These are phyloP conservation scores for Cheirogaleus medius DNA, from an alignment of 2,113 vertebrate species.

Conservation along the genomic window DNA sequence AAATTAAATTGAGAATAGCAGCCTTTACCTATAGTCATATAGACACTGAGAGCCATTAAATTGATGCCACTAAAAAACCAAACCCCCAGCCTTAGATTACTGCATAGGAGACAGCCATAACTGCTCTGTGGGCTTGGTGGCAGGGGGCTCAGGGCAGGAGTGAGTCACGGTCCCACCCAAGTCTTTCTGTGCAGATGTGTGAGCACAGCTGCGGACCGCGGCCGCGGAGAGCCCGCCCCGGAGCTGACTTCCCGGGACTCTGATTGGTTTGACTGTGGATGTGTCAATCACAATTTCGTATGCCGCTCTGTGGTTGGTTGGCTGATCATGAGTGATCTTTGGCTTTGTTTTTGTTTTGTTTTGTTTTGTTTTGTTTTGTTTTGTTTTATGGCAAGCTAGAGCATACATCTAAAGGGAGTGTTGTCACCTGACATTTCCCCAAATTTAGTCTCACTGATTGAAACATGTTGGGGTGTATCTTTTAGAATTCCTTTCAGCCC, in stretches of 20 bases:
- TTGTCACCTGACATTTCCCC: constrained; percentile 7
- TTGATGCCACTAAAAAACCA: not conserved
- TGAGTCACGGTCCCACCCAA: fast-evolving
- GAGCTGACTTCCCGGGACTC: too few species aligned
- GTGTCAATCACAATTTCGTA: not conserved
- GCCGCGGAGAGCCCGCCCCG: fast-evolving
- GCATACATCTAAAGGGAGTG: not conserved
- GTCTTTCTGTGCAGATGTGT: not conserved
- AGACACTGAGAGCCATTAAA: not conserved
- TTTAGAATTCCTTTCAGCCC: not conserved
- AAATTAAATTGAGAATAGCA: not conserved
- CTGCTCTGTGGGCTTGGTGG: not conserved
- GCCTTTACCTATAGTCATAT: not conserved
- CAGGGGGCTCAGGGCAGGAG: not conserved
- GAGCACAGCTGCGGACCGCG: too few species aligned
- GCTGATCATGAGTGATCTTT: not conserved
- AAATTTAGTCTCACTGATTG: not conserved
- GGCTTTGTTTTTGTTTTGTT: not conserved
- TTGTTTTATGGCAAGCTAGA: not conserved
- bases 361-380: not conserved
- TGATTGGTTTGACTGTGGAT: not conserved
- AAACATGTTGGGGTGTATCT: not conserved
- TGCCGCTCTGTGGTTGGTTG: not conserved
- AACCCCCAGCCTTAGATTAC: not conserved
- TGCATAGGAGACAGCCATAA: not conserved